Evolutionary conservation across 92 coral and sea anemone genomes (phyloP).

Genomic region (Epizoanthus stellaris): DNA sequence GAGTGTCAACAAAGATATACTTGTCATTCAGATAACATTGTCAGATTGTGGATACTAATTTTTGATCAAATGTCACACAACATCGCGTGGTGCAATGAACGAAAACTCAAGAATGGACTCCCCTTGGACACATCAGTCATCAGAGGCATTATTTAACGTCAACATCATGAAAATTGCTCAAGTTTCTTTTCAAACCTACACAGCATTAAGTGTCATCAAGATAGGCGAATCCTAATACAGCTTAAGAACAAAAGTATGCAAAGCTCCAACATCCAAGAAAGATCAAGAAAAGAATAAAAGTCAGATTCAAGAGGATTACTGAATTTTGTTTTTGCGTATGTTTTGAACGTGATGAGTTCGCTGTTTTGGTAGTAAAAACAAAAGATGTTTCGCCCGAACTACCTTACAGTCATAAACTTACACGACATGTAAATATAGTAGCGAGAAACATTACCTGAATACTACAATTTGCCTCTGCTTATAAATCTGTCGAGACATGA

Average conservation of each 20-base stretch:
- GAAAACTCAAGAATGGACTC: neutral
- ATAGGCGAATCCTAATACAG: neutral
- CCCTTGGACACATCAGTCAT: too few species aligned
- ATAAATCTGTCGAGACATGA: constrained; percentile 16
- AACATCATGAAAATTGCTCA: too few species aligned
- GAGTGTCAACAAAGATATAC: neutral
- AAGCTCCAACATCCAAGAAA: neutral
- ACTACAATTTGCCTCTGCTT: constrained; percentile 12
- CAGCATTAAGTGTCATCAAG: too few species aligned
- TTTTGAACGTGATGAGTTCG: neutral
- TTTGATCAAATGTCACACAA: constrained; percentile 10
- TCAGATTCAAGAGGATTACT: constrained; percentile 1
- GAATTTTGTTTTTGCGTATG: neutral
- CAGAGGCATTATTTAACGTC: too few species aligned
- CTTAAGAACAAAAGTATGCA: constrained; percentile 20
- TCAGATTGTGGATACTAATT: too few species aligned
- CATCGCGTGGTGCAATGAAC: constrained; percentile 18
- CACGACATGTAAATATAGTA: neutral
- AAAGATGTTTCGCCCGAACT: neutral
- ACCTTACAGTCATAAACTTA: neutral
- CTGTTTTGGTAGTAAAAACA: constrained; percentile 1
- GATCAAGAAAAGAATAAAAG: constrained; percentile 20
- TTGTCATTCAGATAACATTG: neutral
- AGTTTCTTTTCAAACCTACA: too few species aligned
- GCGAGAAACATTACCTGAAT: constrained; percentile 6